Conservation (phyloP, 2,797 vertebrate genomes). For the Neostethus bicornis region DNA sequence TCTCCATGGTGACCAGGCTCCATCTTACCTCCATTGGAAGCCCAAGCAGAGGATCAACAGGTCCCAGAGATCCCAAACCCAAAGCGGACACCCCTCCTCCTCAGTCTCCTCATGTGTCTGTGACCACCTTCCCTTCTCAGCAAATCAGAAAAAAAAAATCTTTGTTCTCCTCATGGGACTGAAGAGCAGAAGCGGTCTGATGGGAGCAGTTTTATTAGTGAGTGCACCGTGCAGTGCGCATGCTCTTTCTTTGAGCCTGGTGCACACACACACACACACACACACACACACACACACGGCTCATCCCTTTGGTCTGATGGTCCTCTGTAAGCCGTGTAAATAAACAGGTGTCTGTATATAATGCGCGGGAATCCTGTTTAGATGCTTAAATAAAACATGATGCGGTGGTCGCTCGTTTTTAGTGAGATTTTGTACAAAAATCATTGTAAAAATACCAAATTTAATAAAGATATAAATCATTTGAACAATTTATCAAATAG, state of each 20-base stretch:
- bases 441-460: too few species aligned
- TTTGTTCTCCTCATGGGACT: constrained; percentile 21
- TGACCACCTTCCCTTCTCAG: not conserved
- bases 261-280: too few species aligned
- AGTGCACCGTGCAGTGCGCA: constrained; percentile 65
- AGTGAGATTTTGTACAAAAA: too few species aligned
- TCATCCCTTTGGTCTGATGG: constrained; percentile 46
- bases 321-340: constrained; percentile 36
- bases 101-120: constrained; percentile 23
- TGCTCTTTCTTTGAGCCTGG: constrained; percentile 71
- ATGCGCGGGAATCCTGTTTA: not conserved
- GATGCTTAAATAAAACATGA: too few species aligned
- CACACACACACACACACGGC: constrained; percentile 44
- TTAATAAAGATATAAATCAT: too few species aligned
- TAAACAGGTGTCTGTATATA: not conserved
- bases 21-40: constrained; percentile 69
- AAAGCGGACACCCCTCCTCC: constrained; percentile 20
- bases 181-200: constrained; percentile 18
- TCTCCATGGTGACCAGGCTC: constrained; percentile 51
- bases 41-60: constrained; percentile 71
- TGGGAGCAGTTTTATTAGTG: constrained; percentile 41
- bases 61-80: constrained; percentile 48
- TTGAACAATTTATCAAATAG: too few species aligned
- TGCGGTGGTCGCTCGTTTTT: too few species aligned
- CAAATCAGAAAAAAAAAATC: constrained; percentile 1